phyloP scores from a whole-genome alignment of 2,888 invertebrate genomes.

The Agrotis ipsilon region DNA sequence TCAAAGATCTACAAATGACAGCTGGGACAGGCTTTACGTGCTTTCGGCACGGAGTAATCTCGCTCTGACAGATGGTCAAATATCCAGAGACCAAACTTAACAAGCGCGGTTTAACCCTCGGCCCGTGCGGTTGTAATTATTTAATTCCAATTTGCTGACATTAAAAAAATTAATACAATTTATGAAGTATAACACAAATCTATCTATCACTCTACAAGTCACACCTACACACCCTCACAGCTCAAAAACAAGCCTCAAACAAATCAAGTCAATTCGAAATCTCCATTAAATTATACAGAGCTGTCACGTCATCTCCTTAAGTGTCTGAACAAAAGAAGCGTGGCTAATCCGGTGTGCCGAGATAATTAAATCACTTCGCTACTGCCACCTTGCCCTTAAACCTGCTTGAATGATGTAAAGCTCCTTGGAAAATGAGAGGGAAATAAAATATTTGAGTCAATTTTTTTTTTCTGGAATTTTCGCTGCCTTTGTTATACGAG shows the following conservation, averaged over 20 bases:
- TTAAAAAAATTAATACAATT: too few relatives aligned
- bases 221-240: neutral
- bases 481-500: neutral
- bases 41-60: too few relatives aligned
- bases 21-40: too few relatives aligned
- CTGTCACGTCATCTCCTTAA: slow-evolving; percentile 64
- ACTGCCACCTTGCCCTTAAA: slow-evolving; percentile 53
- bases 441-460: slow-evolving; percentile 39
- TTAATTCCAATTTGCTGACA: too few relatives aligned
- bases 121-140: too few relatives aligned
- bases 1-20: too few relatives aligned
- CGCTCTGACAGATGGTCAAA: too few relatives aligned
- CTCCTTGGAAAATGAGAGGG: slow-evolving; percentile 50
- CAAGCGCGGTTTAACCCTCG: too few relatives aligned
- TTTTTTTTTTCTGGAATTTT: slow-evolving; percentile 19
- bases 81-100: too few relatives aligned
- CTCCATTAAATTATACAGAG: slow-evolving; percentile 60
- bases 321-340: slow-evolving; percentile 71
- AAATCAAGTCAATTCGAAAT: slow-evolving; percentile 42
- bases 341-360: slow-evolving; percentile 71
- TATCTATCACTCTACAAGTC: too few relatives aligned
- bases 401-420: slow-evolving; percentile 59
- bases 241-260: slow-evolving; percentile 38
- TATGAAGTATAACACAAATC: too few relatives aligned
- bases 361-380: slow-evolving; percentile 76